Percentiles rank a stretch among this genome's conserved stretches.
Conservation (phyloP, 2,888 invertebrate genomes). For the Rhagium mordax region DNA sequence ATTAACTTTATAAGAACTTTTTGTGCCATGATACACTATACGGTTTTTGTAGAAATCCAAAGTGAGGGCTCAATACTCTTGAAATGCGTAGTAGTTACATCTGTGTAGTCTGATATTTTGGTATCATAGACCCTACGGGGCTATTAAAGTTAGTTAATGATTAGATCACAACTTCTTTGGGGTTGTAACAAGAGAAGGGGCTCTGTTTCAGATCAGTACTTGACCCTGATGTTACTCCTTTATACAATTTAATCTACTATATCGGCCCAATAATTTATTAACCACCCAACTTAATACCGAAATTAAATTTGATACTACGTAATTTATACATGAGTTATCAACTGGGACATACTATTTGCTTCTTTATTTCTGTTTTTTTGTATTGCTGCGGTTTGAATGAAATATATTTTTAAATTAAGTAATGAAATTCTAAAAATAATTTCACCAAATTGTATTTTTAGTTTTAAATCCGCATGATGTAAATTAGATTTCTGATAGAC, state of each 20-base stretch:
- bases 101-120: too few species aligned
- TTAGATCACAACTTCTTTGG: background rate
- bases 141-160: background rate
- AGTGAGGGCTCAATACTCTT: too few species aligned
- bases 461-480: background rate
- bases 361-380: background rate
- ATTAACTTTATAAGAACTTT: slow-evolving; percentile 10
- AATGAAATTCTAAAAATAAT: background rate
- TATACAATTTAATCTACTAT: background rate
- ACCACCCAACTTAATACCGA: background rate
- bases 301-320: background rate
- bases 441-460: background rate
- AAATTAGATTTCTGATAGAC: background rate
- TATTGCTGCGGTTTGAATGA: background rate
- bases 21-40: background rate
- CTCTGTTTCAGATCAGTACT: background rate
- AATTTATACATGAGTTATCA: background rate
- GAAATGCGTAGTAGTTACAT: too few species aligned
- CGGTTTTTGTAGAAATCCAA: too few species aligned
- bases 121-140: too few species aligned
- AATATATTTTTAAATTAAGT: too few species aligned
- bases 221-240: background rate
- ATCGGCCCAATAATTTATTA: background rate
- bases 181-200: background rate
- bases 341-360: too few species aligned